Conservation (phyloP, 2,888 invertebrate species). For the Chrysodeixis includens region DNA sequence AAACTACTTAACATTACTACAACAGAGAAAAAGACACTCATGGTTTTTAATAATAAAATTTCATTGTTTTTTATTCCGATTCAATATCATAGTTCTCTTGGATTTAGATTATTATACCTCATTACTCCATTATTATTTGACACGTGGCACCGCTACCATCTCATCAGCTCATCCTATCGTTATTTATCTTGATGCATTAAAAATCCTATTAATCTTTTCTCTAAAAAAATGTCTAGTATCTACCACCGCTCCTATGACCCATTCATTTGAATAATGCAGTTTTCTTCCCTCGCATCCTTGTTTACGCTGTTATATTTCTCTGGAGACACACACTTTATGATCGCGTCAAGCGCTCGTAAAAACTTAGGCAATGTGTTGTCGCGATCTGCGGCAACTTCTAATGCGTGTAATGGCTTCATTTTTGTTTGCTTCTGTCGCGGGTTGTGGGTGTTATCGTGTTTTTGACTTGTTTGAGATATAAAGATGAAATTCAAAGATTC, state of each 20-base stretch:
- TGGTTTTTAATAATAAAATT: too few species aligned
- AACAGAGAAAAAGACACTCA: too few species aligned
- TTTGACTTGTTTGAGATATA: neutral
- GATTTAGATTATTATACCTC: too few species aligned
- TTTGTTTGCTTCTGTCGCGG: neutral
- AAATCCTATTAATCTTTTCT: neutral
- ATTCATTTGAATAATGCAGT: constrained; percentile 23
- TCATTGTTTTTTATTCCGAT: too few species aligned
- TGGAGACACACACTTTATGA: constrained; percentile 35
- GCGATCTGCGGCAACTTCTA: constrained; percentile 12
- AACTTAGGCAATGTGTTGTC: neutral
- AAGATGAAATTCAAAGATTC: too few species aligned
- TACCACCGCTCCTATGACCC: neutral
- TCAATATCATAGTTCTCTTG: too few species aligned
- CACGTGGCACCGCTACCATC: too few species aligned
- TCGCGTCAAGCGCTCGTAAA: constrained; percentile 25
- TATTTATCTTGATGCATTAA: too few species aligned
- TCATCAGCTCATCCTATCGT: too few species aligned
- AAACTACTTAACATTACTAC: too few species aligned
- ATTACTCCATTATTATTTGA: too few species aligned
- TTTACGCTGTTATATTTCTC: constrained; percentile 35
- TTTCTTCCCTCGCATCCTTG: constrained; percentile 7
- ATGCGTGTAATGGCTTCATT: neutral
- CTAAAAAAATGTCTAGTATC: neutral
- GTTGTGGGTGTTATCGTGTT: neutral